A percentile compares a stretch with the other conserved stretches of the same genome.
Evolutionary conservation across 2,113 vertebrate genomes (phyloP).

Genomic region (Conger conger): DNA sequence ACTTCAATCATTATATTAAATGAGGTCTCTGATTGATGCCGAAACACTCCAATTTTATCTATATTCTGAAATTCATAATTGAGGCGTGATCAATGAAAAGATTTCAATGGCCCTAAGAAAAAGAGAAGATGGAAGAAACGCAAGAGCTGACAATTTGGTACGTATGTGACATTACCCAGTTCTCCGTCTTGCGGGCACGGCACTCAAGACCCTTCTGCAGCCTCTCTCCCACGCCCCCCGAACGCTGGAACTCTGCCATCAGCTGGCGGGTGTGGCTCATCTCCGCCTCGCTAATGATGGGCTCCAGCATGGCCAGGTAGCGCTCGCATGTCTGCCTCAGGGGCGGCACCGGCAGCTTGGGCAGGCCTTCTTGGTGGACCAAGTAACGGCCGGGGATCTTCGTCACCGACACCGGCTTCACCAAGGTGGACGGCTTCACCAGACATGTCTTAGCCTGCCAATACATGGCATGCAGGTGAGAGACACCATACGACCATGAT

Average conservation of each 20-base stretch:
- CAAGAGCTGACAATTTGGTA: no score
- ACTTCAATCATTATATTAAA: no score
- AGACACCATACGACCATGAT: constrained; percentile 15
- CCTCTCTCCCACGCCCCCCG: constrained; percentile 85
- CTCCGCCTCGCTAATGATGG: constrained; percentile 86
- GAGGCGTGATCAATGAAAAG: no score
- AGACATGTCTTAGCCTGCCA: constrained; percentile 63
- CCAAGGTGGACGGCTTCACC: constrained; percentile 71
- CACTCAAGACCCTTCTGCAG: constrained; percentile 90
- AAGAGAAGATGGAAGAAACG: no score
- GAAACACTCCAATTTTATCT: no score
- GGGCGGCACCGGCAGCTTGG: constrained; percentile 70
- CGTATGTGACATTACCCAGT: constrained; percentile 89
- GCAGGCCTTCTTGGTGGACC: constrained; percentile 74
- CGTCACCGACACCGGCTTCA: constrained; percentile 66
- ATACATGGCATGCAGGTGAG: constrained; percentile 31
- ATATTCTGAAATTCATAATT: no score
- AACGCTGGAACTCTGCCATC: constrained; percentile 77
- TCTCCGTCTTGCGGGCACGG: constrained; percentile 83
- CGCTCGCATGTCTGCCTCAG: constrained; percentile 85
- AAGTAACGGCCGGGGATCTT: constrained; percentile 71
- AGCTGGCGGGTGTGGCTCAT: constrained; percentile 78
- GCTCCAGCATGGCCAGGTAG: constrained; percentile 83
- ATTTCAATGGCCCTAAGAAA: no score
- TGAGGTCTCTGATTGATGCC: no score